phyloP scores from a whole-genome alignment of 2,113 vertebrate genomes.

The Semnopithecus entellus region DNA sequence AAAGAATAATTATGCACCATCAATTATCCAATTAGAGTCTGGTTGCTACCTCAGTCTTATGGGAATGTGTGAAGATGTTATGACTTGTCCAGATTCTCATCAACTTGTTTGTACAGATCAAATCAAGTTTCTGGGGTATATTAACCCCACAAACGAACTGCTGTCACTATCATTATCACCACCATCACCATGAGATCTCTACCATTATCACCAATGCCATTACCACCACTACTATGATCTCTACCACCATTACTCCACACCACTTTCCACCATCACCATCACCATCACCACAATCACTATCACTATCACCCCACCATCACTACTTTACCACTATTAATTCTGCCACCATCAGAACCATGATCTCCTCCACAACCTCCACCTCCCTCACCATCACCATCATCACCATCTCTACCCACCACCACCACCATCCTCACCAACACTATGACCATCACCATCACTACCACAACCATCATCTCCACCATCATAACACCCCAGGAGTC shows the following conservation, averaged over 20 bases:
- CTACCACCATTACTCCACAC: not conserved
- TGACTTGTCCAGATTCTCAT: not conserved
- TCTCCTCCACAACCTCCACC: not conserved
- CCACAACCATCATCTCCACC: not conserved
- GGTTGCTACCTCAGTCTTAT: not conserved
- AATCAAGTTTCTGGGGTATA: not conserved
- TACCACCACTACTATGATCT: no score
- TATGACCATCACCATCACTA: not conserved
- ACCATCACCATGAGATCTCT: not conserved
- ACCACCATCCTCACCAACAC: not conserved
- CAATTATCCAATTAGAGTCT: not conserved
- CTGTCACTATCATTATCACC: not conserved
- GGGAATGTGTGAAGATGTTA: not conserved
- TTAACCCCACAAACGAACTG: not conserved
- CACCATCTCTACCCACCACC: not conserved
- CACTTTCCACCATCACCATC: not conserved
- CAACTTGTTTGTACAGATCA: not conserved
- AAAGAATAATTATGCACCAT: not conserved
- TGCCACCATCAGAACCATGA: not conserved
- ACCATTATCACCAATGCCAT: rapidly evolving
- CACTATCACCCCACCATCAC: not conserved
- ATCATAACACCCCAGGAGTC: not conserved
- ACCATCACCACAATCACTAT: not conserved
- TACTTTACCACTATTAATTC: not conserved
- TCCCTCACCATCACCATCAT: not conserved